These are phyloP conservation scores for Mimumesa dahlbomi DNA, from an alignment of 2,888 invertebrate genomes.

Conservation along the genomic window DNA sequence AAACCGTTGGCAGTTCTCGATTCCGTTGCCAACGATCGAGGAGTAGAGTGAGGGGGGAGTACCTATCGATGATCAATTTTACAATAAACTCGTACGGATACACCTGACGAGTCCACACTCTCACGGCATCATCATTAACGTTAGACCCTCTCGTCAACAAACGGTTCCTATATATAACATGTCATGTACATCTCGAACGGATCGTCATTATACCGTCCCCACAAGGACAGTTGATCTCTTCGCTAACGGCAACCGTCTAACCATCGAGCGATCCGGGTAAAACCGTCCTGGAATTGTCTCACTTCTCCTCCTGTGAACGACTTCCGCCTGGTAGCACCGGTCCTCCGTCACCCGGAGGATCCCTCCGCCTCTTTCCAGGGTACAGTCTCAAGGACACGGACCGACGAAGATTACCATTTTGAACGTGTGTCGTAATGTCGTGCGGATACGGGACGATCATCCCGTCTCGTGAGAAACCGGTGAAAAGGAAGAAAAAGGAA, in stretches of 20 bases:
- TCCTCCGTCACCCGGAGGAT: constrained; percentile 29
- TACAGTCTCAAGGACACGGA: constrained; percentile 51
- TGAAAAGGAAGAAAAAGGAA: constrained; percentile 17
- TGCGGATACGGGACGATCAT: constrained; percentile 43
- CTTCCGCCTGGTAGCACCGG: constrained; percentile 54
- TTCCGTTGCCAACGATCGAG: too few relatives aligned
- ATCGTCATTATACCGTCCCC: constrained; percentile 61
- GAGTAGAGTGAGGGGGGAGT: background rate
- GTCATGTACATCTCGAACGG: constrained; percentile 47
- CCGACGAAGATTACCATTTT: constrained; percentile 57
- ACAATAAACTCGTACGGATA: background rate
- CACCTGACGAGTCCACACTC: background rate
- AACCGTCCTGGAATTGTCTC: constrained; percentile 63
- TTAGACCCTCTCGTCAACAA: background rate
- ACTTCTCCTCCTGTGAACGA: constrained; percentile 51
- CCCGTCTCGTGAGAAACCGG: constrained; percentile 54
- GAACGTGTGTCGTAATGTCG: constrained; percentile 58
- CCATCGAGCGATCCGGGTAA: constrained; percentile 25
- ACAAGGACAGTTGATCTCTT: constrained; percentile 56
- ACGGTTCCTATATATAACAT: constrained; percentile 32
- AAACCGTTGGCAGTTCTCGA: too few relatives aligned
- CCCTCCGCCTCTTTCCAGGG: too few relatives aligned
- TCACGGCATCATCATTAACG: constrained; percentile 22
- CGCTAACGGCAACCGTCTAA: constrained; percentile 18
- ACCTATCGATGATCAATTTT: background rate